Conservation (phyloP, 2,113 vertebrate species). For the Cryptotis parvus region DNA sequence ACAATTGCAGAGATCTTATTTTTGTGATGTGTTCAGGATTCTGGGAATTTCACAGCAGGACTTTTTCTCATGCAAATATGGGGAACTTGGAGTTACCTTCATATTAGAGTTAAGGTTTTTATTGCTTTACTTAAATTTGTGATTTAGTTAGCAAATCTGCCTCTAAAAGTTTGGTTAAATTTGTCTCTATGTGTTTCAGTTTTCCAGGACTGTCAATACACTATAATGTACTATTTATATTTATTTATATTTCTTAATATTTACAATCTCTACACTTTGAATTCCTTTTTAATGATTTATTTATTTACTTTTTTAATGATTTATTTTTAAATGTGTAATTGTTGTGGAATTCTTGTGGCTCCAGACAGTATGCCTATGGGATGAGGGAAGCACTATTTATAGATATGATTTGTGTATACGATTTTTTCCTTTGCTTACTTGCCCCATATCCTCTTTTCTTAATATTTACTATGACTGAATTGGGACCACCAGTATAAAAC, state of each 20-base stretch:
- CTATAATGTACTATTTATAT: background rate
- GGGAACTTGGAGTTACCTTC: background rate
- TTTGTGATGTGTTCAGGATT: background rate
- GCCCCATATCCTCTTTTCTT: background rate
- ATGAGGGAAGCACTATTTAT: background rate
- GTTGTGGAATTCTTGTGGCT: background rate
- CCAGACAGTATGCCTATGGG: background rate
- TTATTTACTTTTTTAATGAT: too few relatives aligned
- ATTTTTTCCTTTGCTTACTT: background rate
- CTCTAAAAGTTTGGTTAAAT: background rate
- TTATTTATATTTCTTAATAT: background rate
- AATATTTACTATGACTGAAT: background rate
- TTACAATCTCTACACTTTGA: background rate
- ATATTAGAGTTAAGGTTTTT: background rate
- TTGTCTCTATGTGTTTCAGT: background rate
- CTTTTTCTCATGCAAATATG: background rate
- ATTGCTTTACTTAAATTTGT: background rate
- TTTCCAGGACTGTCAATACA: background rate
- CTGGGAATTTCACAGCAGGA: background rate
- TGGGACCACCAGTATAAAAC: background rate
- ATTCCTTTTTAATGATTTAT: too few relatives aligned
- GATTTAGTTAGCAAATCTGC: constrained; percentile 21
- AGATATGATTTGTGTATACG: background rate
- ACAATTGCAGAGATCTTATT: background rate
- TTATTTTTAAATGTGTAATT: background rate